These are phyloP conservation scores for Thaumatotibia leucotreta DNA, from an alignment of 1,140 invertebrate genomes.

Conservation along the genomic window DNA sequence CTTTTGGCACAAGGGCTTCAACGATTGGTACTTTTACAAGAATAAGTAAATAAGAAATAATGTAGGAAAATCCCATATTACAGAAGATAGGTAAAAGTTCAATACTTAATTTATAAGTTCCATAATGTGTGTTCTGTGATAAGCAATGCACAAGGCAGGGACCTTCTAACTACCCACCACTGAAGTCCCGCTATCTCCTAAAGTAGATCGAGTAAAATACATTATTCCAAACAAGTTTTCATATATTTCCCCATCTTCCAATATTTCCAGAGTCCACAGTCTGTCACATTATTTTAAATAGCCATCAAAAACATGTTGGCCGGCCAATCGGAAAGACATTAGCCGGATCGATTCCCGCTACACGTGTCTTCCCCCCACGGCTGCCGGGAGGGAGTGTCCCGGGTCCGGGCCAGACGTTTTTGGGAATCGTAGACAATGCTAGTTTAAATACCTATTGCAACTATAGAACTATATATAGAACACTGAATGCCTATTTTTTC, in stretches of 20 bases:
- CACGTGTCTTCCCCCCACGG: not conserved
- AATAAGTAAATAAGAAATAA: no score
- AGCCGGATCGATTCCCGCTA: conserved; percentile 8
- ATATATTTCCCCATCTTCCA: not conserved
- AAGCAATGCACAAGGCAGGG: no score
- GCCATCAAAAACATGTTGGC: conserved; percentile 6
- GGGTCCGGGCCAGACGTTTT: conserved; percentile 1
- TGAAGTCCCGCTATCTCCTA: no score
- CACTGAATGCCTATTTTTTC: no score
- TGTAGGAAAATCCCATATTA: no score
- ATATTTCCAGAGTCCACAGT: not conserved
- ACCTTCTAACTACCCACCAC: no score
- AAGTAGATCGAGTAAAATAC: not conserved
- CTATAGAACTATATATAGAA: not conserved
- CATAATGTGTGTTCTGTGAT: no score
- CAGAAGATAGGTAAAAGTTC: no score
- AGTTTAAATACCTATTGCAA: not conserved
- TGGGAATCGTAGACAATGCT: not conserved
- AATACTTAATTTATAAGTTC: no score
- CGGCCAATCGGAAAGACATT: conserved; percentile 7
- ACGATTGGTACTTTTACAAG: no score
- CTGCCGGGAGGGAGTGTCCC: not conserved
- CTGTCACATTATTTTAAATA: conserved; percentile 7
- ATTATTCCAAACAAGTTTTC: not conserved
- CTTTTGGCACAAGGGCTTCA: no score